These are phyloP conservation scores for Trypoxylon attenuatum DNA, from an alignment of 2,888 invertebrate genomes.

Conservation along the genomic window DNA sequence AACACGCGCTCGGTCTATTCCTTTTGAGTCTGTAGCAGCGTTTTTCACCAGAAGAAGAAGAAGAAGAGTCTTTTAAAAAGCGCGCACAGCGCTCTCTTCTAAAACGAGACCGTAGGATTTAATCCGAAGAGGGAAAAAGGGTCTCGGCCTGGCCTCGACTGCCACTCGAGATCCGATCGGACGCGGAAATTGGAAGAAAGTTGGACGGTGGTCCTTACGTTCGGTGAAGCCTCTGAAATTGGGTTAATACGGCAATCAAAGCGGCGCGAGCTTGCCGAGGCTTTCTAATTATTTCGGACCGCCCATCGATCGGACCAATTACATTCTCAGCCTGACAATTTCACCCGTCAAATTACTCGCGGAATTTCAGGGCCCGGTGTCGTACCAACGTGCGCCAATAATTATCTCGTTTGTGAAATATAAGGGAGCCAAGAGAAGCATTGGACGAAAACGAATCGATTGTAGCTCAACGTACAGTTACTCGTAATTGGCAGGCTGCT, in stretches of 20 bases:
- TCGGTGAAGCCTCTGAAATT: not conserved
- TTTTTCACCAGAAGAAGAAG: not conserved
- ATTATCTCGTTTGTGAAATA: not conserved
- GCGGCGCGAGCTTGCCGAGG: no score
- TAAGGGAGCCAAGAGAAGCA: not conserved
- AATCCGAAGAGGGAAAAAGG: not conserved
- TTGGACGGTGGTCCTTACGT: not conserved
- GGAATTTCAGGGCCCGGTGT: not conserved
- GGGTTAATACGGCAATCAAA: not conserved
- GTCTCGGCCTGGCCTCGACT: no score
- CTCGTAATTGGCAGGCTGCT: not conserved
- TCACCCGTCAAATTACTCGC: not conserved
- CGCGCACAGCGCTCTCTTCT: not conserved
- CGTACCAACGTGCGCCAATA: not conserved
- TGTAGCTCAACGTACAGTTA: no score
- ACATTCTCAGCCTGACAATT: not conserved
- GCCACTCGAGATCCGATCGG: no score
- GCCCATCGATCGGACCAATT: not conserved
- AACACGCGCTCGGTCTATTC: conserved; percentile 9
- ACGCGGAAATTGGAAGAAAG: not conserved
- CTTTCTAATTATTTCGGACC: not conserved
- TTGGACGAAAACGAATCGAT: no score
- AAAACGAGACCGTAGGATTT: not conserved
- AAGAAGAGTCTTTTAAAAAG: no score
- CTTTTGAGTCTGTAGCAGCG: not conserved